Evolutionary conservation across 2,888 invertebrate genomes (phyloP).

Genomic region (Lithophane ornitopus): DNA sequence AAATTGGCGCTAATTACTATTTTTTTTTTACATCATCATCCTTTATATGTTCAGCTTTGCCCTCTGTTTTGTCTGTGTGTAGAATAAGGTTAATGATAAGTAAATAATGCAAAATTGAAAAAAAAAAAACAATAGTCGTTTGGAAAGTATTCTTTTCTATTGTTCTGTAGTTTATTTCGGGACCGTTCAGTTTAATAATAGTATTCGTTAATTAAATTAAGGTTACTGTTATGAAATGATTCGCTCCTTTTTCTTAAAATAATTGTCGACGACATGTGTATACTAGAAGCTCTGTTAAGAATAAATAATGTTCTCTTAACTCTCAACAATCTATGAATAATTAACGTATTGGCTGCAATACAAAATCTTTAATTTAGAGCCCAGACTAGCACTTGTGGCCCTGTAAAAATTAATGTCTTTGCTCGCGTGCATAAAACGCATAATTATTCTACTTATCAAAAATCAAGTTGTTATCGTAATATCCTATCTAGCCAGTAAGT

Average conservation of each 20-base stretch:
- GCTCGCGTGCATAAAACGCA: not conserved
- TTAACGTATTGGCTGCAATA: not conserved
- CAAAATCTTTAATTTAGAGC: not conserved
- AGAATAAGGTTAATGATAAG: slow-evolving; percentile 64
- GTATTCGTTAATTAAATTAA: slow-evolving; percentile 10
- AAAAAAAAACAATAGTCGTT: slow-evolving; percentile 36
- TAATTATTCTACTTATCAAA: not conserved
- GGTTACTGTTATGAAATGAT: slow-evolving; percentile 13
- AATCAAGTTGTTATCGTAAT: slow-evolving; percentile 11
- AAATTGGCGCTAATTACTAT: not conserved
- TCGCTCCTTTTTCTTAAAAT: slow-evolving; percentile 7
- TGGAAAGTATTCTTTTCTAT: slow-evolving; percentile 12
- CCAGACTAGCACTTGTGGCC: not conserved
- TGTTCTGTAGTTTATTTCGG: not conserved
- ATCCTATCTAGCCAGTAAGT: slow-evolving; percentile 21
- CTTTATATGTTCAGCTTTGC: slow-evolving; percentile 63
- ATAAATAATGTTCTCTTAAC: not conserved
- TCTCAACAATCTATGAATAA: not conserved
- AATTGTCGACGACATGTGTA: not conserved
- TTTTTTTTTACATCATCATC: not conserved
- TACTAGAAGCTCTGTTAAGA: not conserved
- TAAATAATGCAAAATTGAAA: slow-evolving; percentile 36
- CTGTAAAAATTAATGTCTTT: not conserved
- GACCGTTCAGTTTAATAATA: not conserved
- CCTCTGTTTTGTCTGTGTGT: slow-evolving; percentile 58